Evolutionary conservation across 92 coral and sea anemone species (phyloP).

Genomic region (Heliopora coerulea): DNA sequence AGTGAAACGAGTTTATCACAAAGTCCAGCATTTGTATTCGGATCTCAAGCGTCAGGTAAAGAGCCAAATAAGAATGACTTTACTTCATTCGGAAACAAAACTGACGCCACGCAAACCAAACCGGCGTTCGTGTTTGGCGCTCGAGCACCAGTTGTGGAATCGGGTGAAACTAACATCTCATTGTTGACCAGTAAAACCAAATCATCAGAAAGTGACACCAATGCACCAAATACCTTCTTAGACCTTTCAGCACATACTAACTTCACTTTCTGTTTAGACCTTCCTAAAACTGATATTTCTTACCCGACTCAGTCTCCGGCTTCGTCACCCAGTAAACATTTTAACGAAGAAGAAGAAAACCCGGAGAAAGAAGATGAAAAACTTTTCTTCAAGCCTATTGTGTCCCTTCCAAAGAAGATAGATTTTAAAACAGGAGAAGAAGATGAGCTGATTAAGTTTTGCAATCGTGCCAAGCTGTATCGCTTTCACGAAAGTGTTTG

Average conservation of each 20-base stretch:
- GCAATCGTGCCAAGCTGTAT: conserved; percentile 80
- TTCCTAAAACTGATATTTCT: not conserved
- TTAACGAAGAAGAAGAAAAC: conserved; percentile 51
- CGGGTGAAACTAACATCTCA: not conserved
- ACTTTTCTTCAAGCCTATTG: conserved; percentile 85
- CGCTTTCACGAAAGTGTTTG: conserved; percentile 78
- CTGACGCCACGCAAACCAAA: too few species aligned
- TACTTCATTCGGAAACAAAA: too few species aligned
- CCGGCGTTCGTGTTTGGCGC: conserved; percentile 30
- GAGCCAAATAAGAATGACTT: not conserved
- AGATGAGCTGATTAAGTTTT: conserved; percentile 69
- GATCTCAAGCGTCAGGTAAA: not conserved
- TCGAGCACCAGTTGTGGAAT: not conserved
- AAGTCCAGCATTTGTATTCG: not conserved
- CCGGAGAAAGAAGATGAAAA: conserved; percentile 80
- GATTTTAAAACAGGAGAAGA: conserved; percentile 90
- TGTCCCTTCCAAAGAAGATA: conserved; percentile 80
- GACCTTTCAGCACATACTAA: not conserved
- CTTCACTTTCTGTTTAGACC: conserved; percentile 22
- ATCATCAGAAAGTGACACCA: too few species aligned
- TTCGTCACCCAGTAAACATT: too few species aligned
- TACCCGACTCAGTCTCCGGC: not conserved
- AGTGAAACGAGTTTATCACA: conserved; percentile 17
- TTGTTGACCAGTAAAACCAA: too few species aligned
- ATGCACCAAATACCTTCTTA: too few species aligned